Evolutionary conservation across 2,797 vertebrate genomes (phyloP), one percentile per base, ranked within the genome.

Genomic region (Rhinatrema bivittatum): DNA sequence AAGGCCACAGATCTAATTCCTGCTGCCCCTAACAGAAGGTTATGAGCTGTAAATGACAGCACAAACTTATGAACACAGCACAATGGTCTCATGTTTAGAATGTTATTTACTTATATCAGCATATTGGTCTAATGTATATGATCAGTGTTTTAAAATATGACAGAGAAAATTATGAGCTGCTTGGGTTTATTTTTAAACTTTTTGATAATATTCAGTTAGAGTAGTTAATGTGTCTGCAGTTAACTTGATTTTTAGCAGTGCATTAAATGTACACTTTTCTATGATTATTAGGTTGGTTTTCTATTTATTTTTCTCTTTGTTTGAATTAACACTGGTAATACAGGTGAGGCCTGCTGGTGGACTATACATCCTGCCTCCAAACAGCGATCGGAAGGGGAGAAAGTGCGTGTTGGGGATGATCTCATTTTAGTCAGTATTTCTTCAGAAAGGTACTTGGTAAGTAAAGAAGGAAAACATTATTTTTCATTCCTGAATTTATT

Each of bases 321-420:
- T 20, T 36, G 0, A n/a, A 5, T 38, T 26, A 9, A 39, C 9
- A 12, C 22, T 47, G 18, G 11, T 29, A 13, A 24, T 57, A 16
- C 39, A 94, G 91, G 94, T 4, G 94, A 96, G 51, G 91, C 94
- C 2, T 97, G 94, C 55, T 97, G 94, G 94, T 97, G 94, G 94
- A 97, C 92, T 22, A 97, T 97, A 47, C 93, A 97, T 59, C 94
- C 94, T 11, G 94, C 94, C 32, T 97, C 94, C 16, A 97, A 97
- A 60, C 94, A 97, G 51, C 78, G 94, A 36, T 97, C 94, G 5
- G 94, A 97, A 67, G 94, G 94, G 39, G 94, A 97, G 66, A 97
- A 97, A 70, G 93, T 97, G 1, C 76, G 94, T 16, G 94, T 96
- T 18, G 93, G 94, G 47, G 94, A 97, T 59, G 94, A 97, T 60